Conservation (phyloP, 2,797 vertebrate genomes). For the Microctenopoma steveboyesi region DNA sequence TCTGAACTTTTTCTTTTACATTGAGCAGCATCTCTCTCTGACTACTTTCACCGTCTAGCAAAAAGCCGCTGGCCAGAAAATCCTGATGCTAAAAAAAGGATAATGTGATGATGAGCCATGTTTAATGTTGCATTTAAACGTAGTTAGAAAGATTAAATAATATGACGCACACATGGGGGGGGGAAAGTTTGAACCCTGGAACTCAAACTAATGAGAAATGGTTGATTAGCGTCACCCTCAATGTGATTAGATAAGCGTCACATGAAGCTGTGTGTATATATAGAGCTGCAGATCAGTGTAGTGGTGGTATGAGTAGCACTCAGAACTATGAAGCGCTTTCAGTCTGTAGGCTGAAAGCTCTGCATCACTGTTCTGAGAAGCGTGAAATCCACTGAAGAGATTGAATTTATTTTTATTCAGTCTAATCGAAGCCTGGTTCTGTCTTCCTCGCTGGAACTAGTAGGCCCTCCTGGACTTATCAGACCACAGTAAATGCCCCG, state of each 20-base stretch:
- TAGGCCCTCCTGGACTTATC: conserved; percentile 12
- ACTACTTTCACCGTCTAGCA: not conserved
- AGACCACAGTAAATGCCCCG: conserved; percentile 25
- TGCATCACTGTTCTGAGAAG: conserved; percentile 3
- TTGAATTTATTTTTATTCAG: conserved; percentile 19
- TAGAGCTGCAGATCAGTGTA: conserved; percentile 1
- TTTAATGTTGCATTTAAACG: not conserved
- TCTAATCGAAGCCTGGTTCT: not conserved
- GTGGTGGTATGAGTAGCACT: conserved; percentile 3
- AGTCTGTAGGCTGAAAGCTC: not conserved
- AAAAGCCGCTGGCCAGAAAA: not conserved
- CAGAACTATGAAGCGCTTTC: conserved; percentile 10
- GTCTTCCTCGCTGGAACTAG: conserved; percentile 27
- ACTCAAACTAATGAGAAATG: conserved; percentile 13
- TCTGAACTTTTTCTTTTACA: too few species aligned
- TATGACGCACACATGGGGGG: not conserved
- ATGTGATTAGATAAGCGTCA: conserved; percentile 23
- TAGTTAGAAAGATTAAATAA: not conserved
- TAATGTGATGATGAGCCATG: not conserved
- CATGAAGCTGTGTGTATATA: conserved; percentile 7
- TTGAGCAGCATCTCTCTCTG: too few species aligned
- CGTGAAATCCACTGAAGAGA: conserved; percentile 23
- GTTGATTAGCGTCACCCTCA: conserved; percentile 1
- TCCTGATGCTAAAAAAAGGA: conserved; percentile 4
- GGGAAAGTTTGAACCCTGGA: not conserved